phyloP scores from a whole-genome alignment of 1,140 invertebrate genomes.

The Oryctes rhinoceros region DNA sequence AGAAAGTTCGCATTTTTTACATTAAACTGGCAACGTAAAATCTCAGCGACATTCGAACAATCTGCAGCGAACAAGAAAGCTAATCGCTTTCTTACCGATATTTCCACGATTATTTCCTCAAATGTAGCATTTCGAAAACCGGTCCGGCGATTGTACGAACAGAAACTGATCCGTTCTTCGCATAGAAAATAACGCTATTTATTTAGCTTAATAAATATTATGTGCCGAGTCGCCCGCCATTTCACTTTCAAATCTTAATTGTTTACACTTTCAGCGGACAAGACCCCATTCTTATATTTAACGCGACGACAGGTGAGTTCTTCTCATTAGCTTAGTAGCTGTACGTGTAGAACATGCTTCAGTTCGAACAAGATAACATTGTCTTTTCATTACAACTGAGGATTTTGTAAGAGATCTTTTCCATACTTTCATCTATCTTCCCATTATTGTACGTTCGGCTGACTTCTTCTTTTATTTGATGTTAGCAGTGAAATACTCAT shows the following conservation, averaged over 20 bases:
- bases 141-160: background rate
- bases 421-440: background rate
- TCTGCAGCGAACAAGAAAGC: background rate
- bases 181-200: background rate
- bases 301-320: background rate
- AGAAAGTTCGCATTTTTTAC: no score
- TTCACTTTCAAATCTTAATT: constrained; percentile 1
- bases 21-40: no score
- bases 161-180: background rate
- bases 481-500: background rate
- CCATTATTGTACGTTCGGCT: background rate
- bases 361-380: background rate
- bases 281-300: background rate
- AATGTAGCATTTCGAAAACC: background rate
- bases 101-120: background rate
- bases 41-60: no score
- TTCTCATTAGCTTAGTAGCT: background rate
- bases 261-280: background rate
- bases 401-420: background rate
- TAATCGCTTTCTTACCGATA: background rate
- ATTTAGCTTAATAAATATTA: no score
- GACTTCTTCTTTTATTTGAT: background rate
- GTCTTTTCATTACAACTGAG: background rate
- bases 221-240: background rate
- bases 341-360: background rate